phyloP scores from a whole-genome alignment of 1,140 invertebrate species.

The Hylaeus volcanicus region DNA sequence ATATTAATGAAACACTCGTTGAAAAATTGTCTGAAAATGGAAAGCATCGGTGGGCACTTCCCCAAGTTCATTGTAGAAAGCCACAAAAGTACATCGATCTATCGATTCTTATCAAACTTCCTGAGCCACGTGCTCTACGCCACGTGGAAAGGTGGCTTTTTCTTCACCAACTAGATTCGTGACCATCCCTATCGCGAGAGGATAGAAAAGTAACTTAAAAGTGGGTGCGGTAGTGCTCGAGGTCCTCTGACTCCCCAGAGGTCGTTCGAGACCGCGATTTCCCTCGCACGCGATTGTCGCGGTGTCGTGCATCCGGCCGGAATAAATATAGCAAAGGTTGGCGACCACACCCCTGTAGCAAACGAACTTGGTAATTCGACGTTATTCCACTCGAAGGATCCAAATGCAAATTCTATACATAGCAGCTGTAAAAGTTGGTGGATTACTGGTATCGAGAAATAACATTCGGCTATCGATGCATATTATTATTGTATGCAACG shows the following conservation, averaged over 20 bases:
- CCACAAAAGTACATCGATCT: too few relatives aligned
- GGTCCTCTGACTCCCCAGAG: neutral
- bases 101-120: too few relatives aligned
- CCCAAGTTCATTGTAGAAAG: too few relatives aligned
- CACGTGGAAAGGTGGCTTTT: too few relatives aligned
- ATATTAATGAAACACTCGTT: too few relatives aligned
- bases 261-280: neutral
- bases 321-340: conserved; percentile 23
- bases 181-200: neutral
- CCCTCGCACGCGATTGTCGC: neutral
- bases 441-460: neutral
- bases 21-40: too few relatives aligned
- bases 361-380: conserved; percentile 42
- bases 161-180: too few relatives aligned
- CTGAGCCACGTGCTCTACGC: too few relatives aligned
- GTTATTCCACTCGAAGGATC: conserved; percentile 43
- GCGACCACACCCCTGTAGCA: conserved; percentile 23
- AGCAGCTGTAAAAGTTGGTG: neutral
- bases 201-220: neutral
- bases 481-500: too few relatives aligned
- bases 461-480: neutral
- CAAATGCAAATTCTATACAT: conserved; percentile 26
- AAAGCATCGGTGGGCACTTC: too few relatives aligned
- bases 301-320: neutral
- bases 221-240: neutral